These are phyloP conservation scores for Bergia sp. DNA, from an alignment of 92 coral and sea anemone genomes.

Conservation along the genomic window DNA sequence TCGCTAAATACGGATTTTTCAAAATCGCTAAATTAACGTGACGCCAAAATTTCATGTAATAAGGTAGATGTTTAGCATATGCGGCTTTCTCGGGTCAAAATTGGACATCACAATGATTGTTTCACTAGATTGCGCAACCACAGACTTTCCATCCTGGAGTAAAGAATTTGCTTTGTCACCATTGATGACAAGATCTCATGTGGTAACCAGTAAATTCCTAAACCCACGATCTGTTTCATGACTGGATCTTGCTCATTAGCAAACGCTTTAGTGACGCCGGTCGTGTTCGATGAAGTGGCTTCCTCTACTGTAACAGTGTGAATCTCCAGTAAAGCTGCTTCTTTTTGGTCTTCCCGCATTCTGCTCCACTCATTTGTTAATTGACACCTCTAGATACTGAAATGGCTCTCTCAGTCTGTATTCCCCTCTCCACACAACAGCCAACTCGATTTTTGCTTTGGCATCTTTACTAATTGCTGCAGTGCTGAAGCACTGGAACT, in stretches of 20 bases:
- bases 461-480: slow-evolving; percentile 43
- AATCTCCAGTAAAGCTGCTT: slow-evolving; percentile 41
- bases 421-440: slow-evolving; percentile 49
- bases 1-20: no score
- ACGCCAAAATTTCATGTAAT: no score
- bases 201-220: slow-evolving; percentile 52
- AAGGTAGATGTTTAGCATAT: slow-evolving; percentile 29
- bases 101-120: slow-evolving; percentile 54
- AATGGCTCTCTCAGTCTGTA: slow-evolving; percentile 40
- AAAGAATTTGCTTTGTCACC: slow-evolving; percentile 33
- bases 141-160: not conserved
- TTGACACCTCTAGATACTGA: slow-evolving; percentile 45
- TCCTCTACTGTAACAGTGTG: slow-evolving; percentile 39
- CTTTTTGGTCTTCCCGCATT: slow-evolving; percentile 51
- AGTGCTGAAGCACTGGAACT: slow-evolving; percentile 35
- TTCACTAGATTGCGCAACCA: not conserved
- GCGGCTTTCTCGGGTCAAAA: slow-evolving; percentile 58
- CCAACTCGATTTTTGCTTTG: slow-evolving; percentile 53
- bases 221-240: slow-evolving; percentile 11
- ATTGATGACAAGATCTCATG: slow-evolving; percentile 39
- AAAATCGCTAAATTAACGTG: no score
- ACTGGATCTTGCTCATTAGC: slow-evolving; percentile 19
- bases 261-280: slow-evolving; percentile 48
- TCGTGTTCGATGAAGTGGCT: slow-evolving; percentile 8
- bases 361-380: slow-evolving; percentile 45